Percentiles rank a stretch among this genome's conserved stretches.
Conservation (phyloP, 2,113 vertebrate genomes). For the Callocephalon fimbriatum region DNA sequence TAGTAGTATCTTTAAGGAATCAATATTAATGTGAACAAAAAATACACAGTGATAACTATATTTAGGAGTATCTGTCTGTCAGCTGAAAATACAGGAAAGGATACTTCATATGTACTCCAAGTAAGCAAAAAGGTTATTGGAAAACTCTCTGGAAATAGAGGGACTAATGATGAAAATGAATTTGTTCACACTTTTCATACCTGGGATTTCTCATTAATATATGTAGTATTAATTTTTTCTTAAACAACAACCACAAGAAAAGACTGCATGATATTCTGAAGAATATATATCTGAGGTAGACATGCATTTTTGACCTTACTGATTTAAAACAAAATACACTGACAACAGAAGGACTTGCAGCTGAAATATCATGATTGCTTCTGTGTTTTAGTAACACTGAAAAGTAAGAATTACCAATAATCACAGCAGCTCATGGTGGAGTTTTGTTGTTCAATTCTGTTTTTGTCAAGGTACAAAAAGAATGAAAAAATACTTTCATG, state of each 20-base stretch:
- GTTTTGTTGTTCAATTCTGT: slow-evolving; percentile 22
- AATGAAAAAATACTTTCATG: slow-evolving; percentile 2
- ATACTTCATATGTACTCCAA: not conserved
- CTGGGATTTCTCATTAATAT: not conserved
- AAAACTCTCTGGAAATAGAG: slow-evolving; percentile 51
- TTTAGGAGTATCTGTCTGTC: slow-evolving; percentile 38
- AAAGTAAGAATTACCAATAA: slow-evolving; percentile 36
- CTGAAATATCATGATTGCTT: slow-evolving; percentile 19
- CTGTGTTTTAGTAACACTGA: not conserved
- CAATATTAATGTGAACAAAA: slow-evolving; percentile 22
- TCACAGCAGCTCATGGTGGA: not conserved
- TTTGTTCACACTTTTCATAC: not conserved
- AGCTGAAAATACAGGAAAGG: slow-evolving; percentile 6
- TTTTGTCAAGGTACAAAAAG: slow-evolving; percentile 30
- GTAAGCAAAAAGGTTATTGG: not conserved
- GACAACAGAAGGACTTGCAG: not conserved
- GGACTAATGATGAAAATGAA: slow-evolving; percentile 13
- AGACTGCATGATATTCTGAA: slow-evolving; percentile 32
- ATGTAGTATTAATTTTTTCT: slow-evolving; percentile 46
- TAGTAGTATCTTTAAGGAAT: slow-evolving; percentile 34
- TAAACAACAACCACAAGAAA: slow-evolving; percentile 19
- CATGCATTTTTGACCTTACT: slow-evolving; percentile 33
- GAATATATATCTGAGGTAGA: slow-evolving; percentile 3
- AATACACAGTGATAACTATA: slow-evolving; percentile 22
- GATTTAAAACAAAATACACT: not conserved